phyloP scores from a whole-genome alignment of 2,797 vertebrate species.

The Kryptopterus vitreolus region DNA sequence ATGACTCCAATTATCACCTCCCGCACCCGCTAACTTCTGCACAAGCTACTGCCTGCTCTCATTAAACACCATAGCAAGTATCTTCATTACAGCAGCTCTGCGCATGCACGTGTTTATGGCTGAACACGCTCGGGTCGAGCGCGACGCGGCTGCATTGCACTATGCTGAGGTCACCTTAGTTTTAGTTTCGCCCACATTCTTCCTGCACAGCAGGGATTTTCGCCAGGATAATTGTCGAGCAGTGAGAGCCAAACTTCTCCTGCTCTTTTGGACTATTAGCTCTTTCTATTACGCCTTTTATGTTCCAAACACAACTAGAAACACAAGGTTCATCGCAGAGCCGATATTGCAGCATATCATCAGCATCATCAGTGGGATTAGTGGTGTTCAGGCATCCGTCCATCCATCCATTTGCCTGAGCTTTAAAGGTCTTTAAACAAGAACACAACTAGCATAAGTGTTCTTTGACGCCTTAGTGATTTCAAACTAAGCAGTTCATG shows the following conservation, averaged over 20 bases:
- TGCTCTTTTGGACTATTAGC: slow-evolving; percentile 8
- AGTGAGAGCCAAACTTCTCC: neutral
- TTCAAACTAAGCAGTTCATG: no score
- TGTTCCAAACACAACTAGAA: neutral
- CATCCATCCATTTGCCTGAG: no score
- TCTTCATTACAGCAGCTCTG: slow-evolving; percentile 44
- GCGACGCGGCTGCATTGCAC: neutral
- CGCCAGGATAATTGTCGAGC: slow-evolving; percentile 1
- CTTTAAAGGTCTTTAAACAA: no score
- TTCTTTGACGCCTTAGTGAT: no score
- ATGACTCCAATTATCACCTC: slow-evolving; percentile 65
- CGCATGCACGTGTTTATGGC: neutral
- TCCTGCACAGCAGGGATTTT: slow-evolving; percentile 35
- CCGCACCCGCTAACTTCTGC: slow-evolving; percentile 51
- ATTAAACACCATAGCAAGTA: slow-evolving; percentile 55
- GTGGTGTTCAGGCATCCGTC: no score
- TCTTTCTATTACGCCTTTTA: neutral
- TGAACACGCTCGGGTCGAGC: neutral
- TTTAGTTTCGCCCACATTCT: neutral
- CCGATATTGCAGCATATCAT: neutral
- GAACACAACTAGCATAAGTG: no score
- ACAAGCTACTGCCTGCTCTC: slow-evolving; percentile 55
- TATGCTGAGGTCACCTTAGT: slow-evolving; percentile 18
- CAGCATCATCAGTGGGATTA: neutral
- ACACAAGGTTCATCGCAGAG: neutral